Evolutionary conservation across 2,888 invertebrate species (phyloP).

Genomic region (Teleogryllus oceanicus): DNA sequence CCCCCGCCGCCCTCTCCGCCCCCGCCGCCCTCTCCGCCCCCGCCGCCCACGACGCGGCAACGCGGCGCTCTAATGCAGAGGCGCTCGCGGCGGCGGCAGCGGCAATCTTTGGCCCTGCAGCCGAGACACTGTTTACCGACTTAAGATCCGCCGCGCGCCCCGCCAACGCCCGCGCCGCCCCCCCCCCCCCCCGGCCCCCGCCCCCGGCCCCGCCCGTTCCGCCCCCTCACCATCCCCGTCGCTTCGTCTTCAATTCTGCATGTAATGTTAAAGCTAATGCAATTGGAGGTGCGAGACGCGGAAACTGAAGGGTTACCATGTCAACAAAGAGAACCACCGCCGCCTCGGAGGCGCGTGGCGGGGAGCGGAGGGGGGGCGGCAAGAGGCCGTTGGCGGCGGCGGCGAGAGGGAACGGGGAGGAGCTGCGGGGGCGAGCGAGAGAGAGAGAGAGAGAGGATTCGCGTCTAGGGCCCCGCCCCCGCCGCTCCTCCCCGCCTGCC

Average conservation of each 20-base stretch:
- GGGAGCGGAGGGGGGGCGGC: conserved; percentile 12
- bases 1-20: too few relatives aligned
- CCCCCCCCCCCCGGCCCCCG: background rate
- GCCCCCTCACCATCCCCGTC: conserved; percentile 45
- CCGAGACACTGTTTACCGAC: conserved; percentile 24
- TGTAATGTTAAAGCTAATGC: conserved; percentile 55
- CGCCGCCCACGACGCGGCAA: background rate
- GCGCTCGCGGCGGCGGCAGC: background rate
- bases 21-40: too few relatives aligned
- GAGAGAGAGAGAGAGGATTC: background rate
- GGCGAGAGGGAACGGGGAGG: background rate
- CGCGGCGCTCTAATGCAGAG: background rate
- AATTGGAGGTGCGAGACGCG: conserved; percentile 46
- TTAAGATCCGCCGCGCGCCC: conserved; percentile 5
- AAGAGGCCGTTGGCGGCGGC: background rate
- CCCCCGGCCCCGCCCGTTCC: background rate
- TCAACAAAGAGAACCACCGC: conserved; percentile 33
- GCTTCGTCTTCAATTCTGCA: conserved; percentile 53
- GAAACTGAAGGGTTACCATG: conserved; percentile 37
- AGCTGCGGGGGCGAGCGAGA: background rate
- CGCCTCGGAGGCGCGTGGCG: background rate
- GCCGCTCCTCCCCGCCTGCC: background rate
- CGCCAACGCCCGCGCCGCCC: background rate
- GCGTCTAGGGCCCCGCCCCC: background rate
- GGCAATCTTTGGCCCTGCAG: background rate